These are phyloP conservation scores for Digitonthophagus gazella DNA, from an alignment of 2,888 invertebrate species.

Conservation along the genomic window DNA sequence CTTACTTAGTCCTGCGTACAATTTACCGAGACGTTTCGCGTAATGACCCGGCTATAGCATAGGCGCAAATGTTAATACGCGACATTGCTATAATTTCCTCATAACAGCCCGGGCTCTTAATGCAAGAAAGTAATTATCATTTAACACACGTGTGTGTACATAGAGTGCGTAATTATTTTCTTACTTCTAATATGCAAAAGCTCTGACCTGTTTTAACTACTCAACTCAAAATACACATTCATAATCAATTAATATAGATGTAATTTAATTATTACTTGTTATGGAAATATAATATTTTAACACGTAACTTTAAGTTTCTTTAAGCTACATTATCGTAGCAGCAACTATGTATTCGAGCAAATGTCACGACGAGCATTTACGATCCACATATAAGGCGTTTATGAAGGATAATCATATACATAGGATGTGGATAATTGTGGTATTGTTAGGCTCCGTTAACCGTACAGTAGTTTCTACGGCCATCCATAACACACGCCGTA, in stretches of 20 bases:
- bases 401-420: not conserved
- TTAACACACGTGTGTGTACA: constrained; percentile 21
- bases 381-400: not conserved
- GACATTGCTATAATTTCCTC: constrained; percentile 26
- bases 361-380: not conserved
- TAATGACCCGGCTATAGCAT: constrained; percentile 18
- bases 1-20: constrained; percentile 19
- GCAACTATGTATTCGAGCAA: not conserved
- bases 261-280: too few relatives aligned
- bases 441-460: not conserved
- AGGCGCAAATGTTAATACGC: constrained; percentile 28
- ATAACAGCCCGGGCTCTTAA: constrained; percentile 25
- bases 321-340: not conserved
- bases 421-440: not conserved
- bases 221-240: not conserved
- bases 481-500: not conserved
- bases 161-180: constrained; percentile 8
- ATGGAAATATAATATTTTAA: too few relatives aligned
- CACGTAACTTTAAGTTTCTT: too few relatives aligned
- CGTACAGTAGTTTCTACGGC: not conserved
- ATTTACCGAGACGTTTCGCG: constrained; percentile 26
- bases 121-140: constrained; percentile 27
- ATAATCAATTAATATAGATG: too few relatives aligned
- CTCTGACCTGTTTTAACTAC: not conserved
- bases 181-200: not conserved